Evolutionary conservation across 1,140 invertebrate species (phyloP).

Genomic region (Scaptomyza montana): DNA sequence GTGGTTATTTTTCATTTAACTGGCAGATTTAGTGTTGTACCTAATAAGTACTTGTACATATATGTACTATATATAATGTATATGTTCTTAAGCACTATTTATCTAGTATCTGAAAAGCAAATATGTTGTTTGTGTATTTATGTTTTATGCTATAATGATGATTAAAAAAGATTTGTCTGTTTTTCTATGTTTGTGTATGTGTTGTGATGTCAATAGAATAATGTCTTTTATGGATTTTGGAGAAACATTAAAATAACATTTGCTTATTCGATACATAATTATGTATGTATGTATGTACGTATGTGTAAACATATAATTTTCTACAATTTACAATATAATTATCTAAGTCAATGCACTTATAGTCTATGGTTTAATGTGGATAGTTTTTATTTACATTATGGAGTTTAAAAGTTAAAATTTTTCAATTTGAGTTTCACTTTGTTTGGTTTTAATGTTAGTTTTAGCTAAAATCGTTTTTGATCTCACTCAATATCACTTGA

Average conservation of each 20-base stretch:
- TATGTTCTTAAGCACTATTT: constrained; percentile 25
- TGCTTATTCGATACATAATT: constrained; percentile 13
- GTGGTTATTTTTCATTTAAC: constrained; percentile 63
- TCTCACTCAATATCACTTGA: constrained; percentile 84
- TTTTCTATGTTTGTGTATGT: constrained; percentile 6
- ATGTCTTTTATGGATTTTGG: constrained; percentile 73
- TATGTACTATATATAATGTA: constrained; percentile 34
- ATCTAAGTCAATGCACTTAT: constrained; percentile 22
- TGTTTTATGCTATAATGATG: background rate
- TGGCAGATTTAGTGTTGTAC: constrained; percentile 76
- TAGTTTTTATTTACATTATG: constrained; percentile 45
- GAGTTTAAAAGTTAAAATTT: constrained; percentile 44
- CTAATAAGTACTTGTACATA: constrained; percentile 40
- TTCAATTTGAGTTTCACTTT: constrained; percentile 49
- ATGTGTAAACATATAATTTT: constrained; percentile 20
- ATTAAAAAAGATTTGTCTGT: background rate
- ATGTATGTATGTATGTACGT: background rate
- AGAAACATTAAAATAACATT: constrained; percentile 65
- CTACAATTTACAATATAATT: constrained; percentile 39
- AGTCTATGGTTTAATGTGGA: background rate
- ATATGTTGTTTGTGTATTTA: constrained; percentile 22
- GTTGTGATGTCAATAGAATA: constrained; percentile 36
- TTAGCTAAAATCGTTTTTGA: constrained; percentile 83
- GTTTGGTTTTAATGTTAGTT: constrained; percentile 40
- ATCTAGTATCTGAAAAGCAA: constrained; percentile 52